These are phyloP conservation scores for Amiota communis DNA, from an alignment of 2,888 invertebrate genomes.

Conservation along the genomic window DNA sequence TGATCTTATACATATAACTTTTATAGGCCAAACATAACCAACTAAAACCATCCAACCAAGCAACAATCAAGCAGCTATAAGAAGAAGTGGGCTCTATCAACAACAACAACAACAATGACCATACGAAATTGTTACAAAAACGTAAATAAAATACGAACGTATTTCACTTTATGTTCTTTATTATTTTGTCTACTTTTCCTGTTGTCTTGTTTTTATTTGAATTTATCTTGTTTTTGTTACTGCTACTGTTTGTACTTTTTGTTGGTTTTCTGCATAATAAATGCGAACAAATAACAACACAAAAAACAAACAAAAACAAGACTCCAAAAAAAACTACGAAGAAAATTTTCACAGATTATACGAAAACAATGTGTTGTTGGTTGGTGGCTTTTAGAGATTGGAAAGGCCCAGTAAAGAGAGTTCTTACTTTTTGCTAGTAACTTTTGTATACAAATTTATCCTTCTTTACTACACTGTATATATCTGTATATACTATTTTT, in stretches of 20 bases:
- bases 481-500: neutral
- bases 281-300: constrained; percentile 49
- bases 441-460: too few relatives aligned
- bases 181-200: constrained; percentile 45
- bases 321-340: constrained; percentile 16
- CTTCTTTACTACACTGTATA: neutral
- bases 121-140: neutral
- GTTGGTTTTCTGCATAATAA: constrained; percentile 58
- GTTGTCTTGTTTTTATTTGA: constrained; percentile 22
- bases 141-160: constrained; percentile 45
- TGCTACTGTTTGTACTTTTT: constrained; percentile 39
- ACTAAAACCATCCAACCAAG: neutral
- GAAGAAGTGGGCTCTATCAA: constrained; percentile 10
- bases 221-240: neutral
- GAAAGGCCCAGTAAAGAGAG: neutral
- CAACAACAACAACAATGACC: too few relatives aligned
- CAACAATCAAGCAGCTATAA: constrained; percentile 36
- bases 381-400: neutral
- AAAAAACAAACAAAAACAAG: constrained; percentile 50
- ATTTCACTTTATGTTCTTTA: constrained; percentile 55
- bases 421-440: too few relatives aligned
- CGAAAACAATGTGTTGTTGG: neutral
- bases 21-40: constrained; percentile 8
- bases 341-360: constrained; percentile 14
- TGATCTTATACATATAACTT: constrained; percentile 29